These are phyloP conservation scores for Apteryx owenii DNA, from an alignment of 2,113 vertebrate species.

Conservation along the genomic window DNA sequence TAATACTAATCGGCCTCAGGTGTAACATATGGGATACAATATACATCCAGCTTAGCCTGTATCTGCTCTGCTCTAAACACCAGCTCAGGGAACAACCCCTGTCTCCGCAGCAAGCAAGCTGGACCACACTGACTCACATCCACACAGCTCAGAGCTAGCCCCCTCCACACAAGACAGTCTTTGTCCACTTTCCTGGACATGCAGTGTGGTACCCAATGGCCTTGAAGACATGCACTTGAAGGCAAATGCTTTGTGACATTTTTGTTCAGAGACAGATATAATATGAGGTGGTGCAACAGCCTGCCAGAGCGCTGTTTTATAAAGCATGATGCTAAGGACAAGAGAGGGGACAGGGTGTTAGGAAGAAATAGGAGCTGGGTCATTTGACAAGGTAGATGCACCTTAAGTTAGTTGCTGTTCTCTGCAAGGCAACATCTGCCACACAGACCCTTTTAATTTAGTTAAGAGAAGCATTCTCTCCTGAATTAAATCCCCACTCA, in stretches of 20 bases:
- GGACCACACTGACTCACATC: neutral
- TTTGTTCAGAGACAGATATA: neutral
- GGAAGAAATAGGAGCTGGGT: neutral
- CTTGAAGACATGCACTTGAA: neutral
- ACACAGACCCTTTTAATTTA: neutral
- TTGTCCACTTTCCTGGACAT: too few relatives aligned
- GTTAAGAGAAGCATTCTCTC: neutral
- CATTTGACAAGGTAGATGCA: neutral
- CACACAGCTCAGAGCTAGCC: neutral
- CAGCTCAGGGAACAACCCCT: neutral
- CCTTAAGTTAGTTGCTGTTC: neutral
- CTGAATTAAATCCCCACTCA: neutral
- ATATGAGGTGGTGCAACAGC: neutral
- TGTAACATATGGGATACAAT: fast-evolving
- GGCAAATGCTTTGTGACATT: neutral
- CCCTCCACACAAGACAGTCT: neutral
- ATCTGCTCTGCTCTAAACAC: neutral
- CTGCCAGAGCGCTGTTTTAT: neutral
- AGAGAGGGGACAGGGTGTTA: neutral
- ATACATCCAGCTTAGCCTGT: neutral
- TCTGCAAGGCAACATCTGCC: neutral
- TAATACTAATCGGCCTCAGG: neutral
- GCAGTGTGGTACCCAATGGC: too few relatives aligned
- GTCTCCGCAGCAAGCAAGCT: neutral
- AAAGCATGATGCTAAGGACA: neutral